Conservation (phyloP, 2,113 vertebrate species). For the Mellivora capensis region DNA sequence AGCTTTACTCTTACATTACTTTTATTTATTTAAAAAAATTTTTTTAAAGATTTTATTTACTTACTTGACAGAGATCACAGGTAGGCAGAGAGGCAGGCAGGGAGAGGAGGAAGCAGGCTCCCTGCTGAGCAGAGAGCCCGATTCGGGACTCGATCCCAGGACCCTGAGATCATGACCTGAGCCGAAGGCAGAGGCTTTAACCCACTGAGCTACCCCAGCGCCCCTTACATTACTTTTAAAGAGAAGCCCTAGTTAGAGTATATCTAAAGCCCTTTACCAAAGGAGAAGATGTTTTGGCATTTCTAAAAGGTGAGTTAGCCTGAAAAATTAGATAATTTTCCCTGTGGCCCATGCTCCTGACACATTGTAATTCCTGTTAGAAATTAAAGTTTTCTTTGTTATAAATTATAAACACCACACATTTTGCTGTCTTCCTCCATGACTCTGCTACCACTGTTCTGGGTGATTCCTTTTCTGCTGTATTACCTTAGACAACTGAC, state of each 20-base stretch:
- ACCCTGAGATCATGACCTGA: too few relatives aligned
- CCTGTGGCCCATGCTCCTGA: background rate
- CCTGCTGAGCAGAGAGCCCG: too few relatives aligned
- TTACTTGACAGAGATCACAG: too few relatives aligned
- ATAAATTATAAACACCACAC: background rate
- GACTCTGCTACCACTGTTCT: background rate
- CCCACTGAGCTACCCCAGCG: too few relatives aligned
- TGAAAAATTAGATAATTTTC: background rate
- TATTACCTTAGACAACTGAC: background rate
- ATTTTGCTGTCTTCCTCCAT: background rate
- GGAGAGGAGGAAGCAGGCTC: too few relatives aligned
- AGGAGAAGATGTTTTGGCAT: background rate
- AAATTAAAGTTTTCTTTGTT: background rate
- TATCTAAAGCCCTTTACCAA: background rate
- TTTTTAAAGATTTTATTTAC: too few relatives aligned
- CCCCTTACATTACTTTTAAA: background rate
- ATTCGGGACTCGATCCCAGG: too few relatives aligned
- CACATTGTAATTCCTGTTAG: background rate
- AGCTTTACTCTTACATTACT: background rate
- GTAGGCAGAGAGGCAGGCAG: too few relatives aligned
- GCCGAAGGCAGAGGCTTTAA: too few relatives aligned
- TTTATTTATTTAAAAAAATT: background rate
- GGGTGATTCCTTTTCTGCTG: background rate
- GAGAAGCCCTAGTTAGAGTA: background rate
- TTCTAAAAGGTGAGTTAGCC: background rate